Evolutionary conservation across 1,140 invertebrate species (phyloP).

Genomic region (Drosophila carrolli): DNA sequence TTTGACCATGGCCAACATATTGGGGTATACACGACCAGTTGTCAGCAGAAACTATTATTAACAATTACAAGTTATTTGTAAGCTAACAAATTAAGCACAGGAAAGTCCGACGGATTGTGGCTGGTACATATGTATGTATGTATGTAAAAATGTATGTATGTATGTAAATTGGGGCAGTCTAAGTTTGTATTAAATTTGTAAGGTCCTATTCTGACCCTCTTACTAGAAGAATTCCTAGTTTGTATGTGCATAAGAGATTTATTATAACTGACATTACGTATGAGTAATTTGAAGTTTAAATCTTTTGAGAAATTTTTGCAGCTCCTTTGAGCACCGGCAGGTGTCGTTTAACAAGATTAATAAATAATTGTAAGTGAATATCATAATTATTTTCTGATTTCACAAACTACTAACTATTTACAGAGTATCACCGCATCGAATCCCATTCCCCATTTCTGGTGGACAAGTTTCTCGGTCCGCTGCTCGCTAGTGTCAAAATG

Average conservation of each 20-base stretch:
- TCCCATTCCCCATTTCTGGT: neutral
- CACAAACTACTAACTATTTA: neutral
- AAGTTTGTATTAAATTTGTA: too few species aligned
- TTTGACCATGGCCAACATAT: slow-evolving; percentile 34
- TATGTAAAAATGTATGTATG: neutral
- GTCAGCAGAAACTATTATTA: slow-evolving; percentile 25
- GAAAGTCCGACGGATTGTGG: slow-evolving; percentile 12
- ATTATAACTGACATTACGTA: too few species aligned
- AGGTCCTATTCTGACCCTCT: too few species aligned
- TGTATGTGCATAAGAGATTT: too few species aligned
- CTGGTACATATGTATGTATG: neutral
- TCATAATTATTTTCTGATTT: too few species aligned
- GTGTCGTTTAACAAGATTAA: slow-evolving; percentile 13
- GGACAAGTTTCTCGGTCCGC: slow-evolving; percentile 36
- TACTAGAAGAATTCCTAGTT: too few species aligned
- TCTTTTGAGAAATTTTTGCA: too few species aligned
- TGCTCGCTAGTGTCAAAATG: slow-evolving; percentile 54
- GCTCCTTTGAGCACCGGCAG: neutral
- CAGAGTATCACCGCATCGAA: slow-evolving; percentile 5
- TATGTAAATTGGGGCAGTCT: too few species aligned
- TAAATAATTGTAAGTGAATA: too few species aligned
- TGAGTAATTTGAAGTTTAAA: too few species aligned
- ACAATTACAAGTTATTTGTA: slow-evolving; percentile 12
- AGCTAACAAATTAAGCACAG: slow-evolving; percentile 7
- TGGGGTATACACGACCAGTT: slow-evolving; percentile 25